Evolutionary conservation across 1,140 invertebrate genomes (phyloP).

Genomic region (Pygmarrhopalites habei): DNA sequence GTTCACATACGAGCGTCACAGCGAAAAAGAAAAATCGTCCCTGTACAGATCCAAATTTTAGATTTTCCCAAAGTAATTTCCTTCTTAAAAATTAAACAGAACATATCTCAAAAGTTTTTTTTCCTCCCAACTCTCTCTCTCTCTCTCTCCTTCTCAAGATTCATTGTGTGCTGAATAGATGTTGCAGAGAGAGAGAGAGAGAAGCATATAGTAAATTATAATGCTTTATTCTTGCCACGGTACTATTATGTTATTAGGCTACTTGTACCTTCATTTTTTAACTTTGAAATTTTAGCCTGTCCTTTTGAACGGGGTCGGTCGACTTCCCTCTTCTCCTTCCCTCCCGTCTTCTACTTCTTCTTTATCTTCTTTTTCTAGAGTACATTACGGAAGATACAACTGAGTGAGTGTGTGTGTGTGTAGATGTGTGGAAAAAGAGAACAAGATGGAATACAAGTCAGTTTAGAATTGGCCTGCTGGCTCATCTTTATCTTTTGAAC

Average conservation of each 20-base stretch:
- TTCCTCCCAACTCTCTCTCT: neutral
- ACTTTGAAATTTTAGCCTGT: conserved; percentile 17
- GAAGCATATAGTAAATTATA: conserved; percentile 12
- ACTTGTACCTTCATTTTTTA: conserved; percentile 25
- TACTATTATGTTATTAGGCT: conserved; percentile 26
- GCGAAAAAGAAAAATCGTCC: conserved; percentile 15
- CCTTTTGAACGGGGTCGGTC: neutral
- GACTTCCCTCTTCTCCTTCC: neutral
- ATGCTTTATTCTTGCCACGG: conserved; percentile 18
- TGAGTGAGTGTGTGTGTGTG: no score
- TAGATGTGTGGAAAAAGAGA: no score
- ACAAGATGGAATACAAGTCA: no score
- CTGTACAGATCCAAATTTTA: conserved; percentile 21
- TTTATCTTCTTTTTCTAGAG: no score
- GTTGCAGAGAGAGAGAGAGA: neutral
- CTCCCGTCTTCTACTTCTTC: neutral
- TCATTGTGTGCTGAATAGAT: conserved; percentile 11
- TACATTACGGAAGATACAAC: no score
- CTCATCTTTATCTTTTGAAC: no score
- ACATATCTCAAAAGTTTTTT: conserved; percentile 4
- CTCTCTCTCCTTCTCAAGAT: neutral
- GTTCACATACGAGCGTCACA: no score
- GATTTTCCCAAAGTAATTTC: conserved; percentile 29
- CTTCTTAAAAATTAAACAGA: conserved; percentile 15
- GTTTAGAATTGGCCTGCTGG: no score